These are phyloP conservation scores for Hesperia comma DNA, from an alignment of 2,888 invertebrate species.

Conservation along the genomic window DNA sequence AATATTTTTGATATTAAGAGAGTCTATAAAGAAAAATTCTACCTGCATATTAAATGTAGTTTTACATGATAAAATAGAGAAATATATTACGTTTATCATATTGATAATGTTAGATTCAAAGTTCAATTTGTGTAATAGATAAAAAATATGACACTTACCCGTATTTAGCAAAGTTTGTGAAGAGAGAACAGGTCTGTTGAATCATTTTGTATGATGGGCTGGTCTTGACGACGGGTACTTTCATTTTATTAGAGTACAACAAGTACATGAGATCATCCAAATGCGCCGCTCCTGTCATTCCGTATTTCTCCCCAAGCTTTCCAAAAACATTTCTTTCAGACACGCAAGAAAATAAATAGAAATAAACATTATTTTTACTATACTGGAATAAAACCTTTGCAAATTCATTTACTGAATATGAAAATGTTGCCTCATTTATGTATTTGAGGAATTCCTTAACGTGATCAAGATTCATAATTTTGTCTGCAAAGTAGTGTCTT, in stretches of 20 bases:
- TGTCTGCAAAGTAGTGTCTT: conserved; percentile 55
- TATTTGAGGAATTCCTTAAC: conserved; percentile 53
- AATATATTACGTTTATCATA: too few species aligned
- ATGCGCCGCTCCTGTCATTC: conserved; percentile 57
- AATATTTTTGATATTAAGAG: too few species aligned
- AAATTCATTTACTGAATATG: conserved; percentile 49
- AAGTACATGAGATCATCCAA: conserved; percentile 64
- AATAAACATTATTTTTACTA: conserved; percentile 46
- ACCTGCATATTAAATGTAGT: too few species aligned
- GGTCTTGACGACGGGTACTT: conserved; percentile 52
- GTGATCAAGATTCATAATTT: conserved; percentile 42
- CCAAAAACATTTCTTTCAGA: conserved; percentile 59
- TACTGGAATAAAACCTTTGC: conserved; percentile 43
- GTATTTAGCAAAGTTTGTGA: conserved; percentile 66
- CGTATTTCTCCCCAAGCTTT: conserved; percentile 50
- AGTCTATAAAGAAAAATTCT: too few species aligned
- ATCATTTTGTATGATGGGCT: conserved; percentile 56
- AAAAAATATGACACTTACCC: conserved; percentile 54
- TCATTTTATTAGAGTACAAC: conserved; percentile 53
- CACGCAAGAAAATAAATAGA: conserved; percentile 56
- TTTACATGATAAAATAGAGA: too few species aligned
- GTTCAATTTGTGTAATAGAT: too few species aligned
- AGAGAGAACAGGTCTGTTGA: conserved; percentile 55
- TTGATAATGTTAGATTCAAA: too few species aligned
- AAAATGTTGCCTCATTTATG: conserved; percentile 46